Base-by-base conservation (phyloP, 2,113 vertebrate species). In the Gila orcuttii region DNA sequence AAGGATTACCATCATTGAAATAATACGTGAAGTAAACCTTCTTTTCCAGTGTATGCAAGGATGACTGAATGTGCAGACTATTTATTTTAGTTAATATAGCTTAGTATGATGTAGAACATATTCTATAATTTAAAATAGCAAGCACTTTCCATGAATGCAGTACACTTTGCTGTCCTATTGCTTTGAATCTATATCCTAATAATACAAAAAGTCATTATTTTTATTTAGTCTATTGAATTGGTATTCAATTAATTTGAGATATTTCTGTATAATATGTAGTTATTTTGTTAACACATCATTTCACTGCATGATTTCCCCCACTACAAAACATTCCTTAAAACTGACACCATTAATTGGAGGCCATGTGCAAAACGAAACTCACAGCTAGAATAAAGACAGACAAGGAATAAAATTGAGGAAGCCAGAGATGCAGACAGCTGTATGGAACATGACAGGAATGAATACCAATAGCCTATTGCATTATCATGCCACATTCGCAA, bases 401-500 rank as follows among this genome's bases (percentile, higher is more conserved):
- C 28, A 73, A 55, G 36, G 50, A 78, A 69, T 25, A 19, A 87
- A 64, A 25, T 71, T 33, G 31, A 71, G 68, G 85, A 52, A 55
- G 62, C 62, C 62, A 82, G 5, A 85, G 39, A 25, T 79, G 52
- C 57, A 68, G 81, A 86, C 75, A 57, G 79, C 52, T 71, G 62
- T 75, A 78, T 82, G 85, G 28, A 71, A 80, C 59, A 85, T 39
- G 59, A 50, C 36, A 52, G 79, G 79, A 88, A 68, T 36, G 75
- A 80, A 86, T 86, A 83, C 55, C 85, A 86, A 88, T 68, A 25
- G 42, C 71, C 5, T 74, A 50, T 33, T 21, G 57, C 33, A 83
- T 88, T 76, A 79, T 45, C 80, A 84, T 88, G 66, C 57, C 71
- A 73, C 47, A 78, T 57, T 52, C 76, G 59, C 21, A 86, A 85